Evolutionary conservation across 64 coral and sea anemone genomes (phyloP), one percentile per base, ranked within the genome.

Genomic region (Acropora yongei): DNA sequence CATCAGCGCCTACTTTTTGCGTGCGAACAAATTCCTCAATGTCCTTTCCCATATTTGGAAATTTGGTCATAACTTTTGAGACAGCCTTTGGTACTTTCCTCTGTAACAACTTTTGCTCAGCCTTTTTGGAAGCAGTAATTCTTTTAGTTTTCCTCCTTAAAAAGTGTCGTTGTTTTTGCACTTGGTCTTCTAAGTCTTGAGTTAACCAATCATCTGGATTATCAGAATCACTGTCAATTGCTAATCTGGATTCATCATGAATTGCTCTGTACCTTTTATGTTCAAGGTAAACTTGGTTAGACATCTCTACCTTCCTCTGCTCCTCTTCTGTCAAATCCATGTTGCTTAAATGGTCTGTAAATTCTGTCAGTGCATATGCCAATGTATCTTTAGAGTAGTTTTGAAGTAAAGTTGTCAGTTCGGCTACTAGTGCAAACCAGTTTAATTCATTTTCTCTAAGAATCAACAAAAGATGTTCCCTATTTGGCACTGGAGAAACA

Each of bases 1-100:
- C 77, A 82, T 90, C 78, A 53, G 88, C 88, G 50, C 88, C 88
- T 80, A 90, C 65, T 90, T 79, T 90, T 17, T 44, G 44, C 18
- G 44, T 30, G 40, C 78, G 60, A 53, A 80, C 78, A 81, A 90
- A 90, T 11, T 68, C 58, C 72, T 90, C 89, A 50, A 74, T 90
- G 43, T 90, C 88, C 57, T 74, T 72, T 43, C 89, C 66, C 16
- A 90, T 81, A 82, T 74, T 90, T 44, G 78, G 78, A 91, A 82
- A 83, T 43, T 91, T 83, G 46, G 30, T 91, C 13, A 75, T 3
- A 80, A 80, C 53, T 80, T 91, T 91, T 12, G 78, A 91, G 58
- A 83, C 89, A 82, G 65, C 68, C 45, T 10, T 58, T 60, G 89
- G 50, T 69, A 91, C 47, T 45, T 60, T 91, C 74, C 89, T 74